Conservation (phyloP, 1,140 invertebrate species). For the Lordiphosa stackelbergi region DNA sequence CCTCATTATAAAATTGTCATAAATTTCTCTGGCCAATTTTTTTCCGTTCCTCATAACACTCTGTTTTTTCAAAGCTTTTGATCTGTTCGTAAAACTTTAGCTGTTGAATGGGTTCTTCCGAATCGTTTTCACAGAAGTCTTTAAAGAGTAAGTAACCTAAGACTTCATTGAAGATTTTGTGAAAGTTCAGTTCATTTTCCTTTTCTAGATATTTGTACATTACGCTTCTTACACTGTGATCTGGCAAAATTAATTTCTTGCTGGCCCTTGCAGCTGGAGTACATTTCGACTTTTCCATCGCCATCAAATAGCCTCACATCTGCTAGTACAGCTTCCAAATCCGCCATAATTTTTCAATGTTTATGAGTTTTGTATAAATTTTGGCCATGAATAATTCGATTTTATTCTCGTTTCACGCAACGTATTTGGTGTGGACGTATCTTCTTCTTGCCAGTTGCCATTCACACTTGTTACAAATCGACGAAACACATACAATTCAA, state of each 20-base stretch:
- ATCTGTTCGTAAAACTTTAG: conserved; percentile 99
- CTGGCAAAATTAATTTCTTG: conserved; percentile 98
- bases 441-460: no score
- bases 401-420: conserved; percentile 10
- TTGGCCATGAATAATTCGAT: conserved; percentile 23
- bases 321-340: conserved; percentile 99
- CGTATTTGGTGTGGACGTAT: conserved; percentile 2
- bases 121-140: conserved; percentile 98
- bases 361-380: conserved; percentile 25
- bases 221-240: conserved; percentile 99
- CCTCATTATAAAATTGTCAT: conserved; percentile 99
- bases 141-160: conserved; percentile 99
- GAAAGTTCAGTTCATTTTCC: conserved; percentile 99
- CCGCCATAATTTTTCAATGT: conserved; percentile 89
- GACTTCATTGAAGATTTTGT: conserved; percentile 99
- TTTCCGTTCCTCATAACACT: conserved; percentile 96
- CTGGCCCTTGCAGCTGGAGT: conserved; percentile 99
- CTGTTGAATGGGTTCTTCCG: conserved; percentile 97
- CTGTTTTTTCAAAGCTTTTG: conserved; percentile 98
- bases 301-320: conserved; percentile 99
- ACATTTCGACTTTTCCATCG: conserved; percentile 99
- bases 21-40: conserved; percentile 96
- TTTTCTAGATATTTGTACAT: conserved; percentile 99
- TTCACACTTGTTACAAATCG: no score
- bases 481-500: no score